A percentile compares a stretch with the other conserved stretches of the same genome.
Evolutionary conservation across 2,888 invertebrate genomes (phyloP).

Genomic region (Dolomedes plantarius): DNA sequence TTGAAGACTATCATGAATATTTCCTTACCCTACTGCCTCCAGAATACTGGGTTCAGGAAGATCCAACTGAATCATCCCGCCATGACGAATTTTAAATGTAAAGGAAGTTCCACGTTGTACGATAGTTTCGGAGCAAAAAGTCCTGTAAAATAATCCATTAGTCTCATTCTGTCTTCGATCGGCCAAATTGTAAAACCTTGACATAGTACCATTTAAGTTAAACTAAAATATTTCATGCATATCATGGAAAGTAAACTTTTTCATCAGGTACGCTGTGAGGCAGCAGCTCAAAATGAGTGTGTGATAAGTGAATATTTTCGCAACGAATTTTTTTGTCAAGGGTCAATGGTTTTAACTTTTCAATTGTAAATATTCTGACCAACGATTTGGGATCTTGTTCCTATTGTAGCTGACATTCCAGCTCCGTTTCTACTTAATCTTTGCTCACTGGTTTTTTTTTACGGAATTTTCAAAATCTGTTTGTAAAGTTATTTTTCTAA

Average conservation of each 20-base stretch:
- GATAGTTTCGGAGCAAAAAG: too few species aligned
- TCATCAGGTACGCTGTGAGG: neutral
- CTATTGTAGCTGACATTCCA: conserved; percentile 26
- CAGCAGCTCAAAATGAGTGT: neutral
- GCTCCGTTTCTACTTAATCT: neutral
- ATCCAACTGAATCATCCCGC: conserved; percentile 52
- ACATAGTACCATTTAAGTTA: neutral
- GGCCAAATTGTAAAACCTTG: neutral
- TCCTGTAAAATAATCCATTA: too few species aligned
- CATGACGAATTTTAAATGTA: conserved; percentile 72
- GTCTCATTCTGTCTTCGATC: too few species aligned
- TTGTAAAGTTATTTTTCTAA: neutral
- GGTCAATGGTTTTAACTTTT: neutral
- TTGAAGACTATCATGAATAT: conserved; percentile 72
- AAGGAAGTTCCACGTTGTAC: too few species aligned
- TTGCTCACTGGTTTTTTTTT: neutral
- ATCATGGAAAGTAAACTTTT: neutral
- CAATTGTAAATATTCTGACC: neutral
- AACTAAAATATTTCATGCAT: neutral
- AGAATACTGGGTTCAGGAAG: conserved; percentile 73
- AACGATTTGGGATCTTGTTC: conserved; percentile 14
- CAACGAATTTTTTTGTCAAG: too few species aligned
- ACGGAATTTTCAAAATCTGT: neutral
- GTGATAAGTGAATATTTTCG: conserved; percentile 1
- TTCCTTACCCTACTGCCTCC: conserved; percentile 72